Conservation (phyloP, 2,797 vertebrate species). For the Diplodus puntazzo region DNA sequence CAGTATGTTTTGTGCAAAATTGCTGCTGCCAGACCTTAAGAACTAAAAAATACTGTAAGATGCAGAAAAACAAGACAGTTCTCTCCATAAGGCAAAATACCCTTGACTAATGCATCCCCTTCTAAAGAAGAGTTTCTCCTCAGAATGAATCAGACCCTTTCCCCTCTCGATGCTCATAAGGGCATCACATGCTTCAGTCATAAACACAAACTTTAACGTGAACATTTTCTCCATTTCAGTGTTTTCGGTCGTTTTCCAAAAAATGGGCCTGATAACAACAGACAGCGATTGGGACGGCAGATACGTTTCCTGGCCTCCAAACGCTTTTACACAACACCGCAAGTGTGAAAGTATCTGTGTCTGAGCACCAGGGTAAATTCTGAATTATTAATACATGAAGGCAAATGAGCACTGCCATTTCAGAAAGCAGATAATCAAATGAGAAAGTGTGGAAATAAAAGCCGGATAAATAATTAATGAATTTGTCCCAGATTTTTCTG, state of each 20-base stretch:
- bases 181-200: slow-evolving; percentile 1
- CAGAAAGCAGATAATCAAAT: slow-evolving; percentile 79
- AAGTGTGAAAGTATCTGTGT: slow-evolving; percentile 67
- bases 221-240: neutral
- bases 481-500: slow-evolving; percentile 76
- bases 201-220: slow-evolving; percentile 8
- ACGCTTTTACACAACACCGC: slow-evolving; percentile 53
- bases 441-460: slow-evolving; percentile 80
- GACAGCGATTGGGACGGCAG: neutral
- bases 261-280: neutral
- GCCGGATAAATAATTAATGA: slow-evolving; percentile 81
- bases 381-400: slow-evolving; percentile 78
- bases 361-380: slow-evolving; percentile 58
- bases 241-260: neutral
- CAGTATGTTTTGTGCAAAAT: slow-evolving; percentile 12
- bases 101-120: slow-evolving; percentile 18
- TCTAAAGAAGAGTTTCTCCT: slow-evolving; percentile 4
- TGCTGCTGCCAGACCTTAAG: slow-evolving; percentile 5
- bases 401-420: slow-evolving; percentile 73
- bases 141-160: slow-evolving; percentile 12
- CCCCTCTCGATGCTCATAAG: neutral
- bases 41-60: slow-evolving; percentile 18
- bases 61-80: slow-evolving; percentile 4
- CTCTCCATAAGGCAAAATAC: slow-evolving; percentile 25
- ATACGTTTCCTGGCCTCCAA: slow-evolving; percentile 17